Base-by-base conservation (phyloP, 2,113 vertebrate species). In the Laticauda colubrina region DNA sequence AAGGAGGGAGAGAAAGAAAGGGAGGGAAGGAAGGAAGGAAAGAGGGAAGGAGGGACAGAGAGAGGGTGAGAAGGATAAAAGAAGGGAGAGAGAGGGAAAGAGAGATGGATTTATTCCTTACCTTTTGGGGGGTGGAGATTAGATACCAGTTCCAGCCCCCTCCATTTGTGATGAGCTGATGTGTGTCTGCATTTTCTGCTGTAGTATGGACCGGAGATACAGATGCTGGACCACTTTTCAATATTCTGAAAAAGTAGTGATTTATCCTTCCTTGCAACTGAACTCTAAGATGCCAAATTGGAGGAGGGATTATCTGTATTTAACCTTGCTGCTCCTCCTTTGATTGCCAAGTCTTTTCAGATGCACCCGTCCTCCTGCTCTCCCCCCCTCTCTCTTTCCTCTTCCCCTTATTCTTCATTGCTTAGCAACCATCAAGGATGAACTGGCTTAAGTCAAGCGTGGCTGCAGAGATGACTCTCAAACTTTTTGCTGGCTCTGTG, bases 381-480 rank as follows among this genome's bases (percentile, higher is more conserved):
- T 10, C 53, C 48, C 57, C 39, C 94, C 93, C 26, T 45, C 93
- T 94, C 26, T 57, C 51, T 15, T 53, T 85, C 75, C 26, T 43
- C 81, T 87, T 0, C 5, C 64, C 55, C 89, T 53, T 94, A 91
- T 93, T 95, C 94, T 95, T 85, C 91, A 97, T 97, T 96, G 97
- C 97, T 97, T 97, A 97, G 96, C 97, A 97, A 97, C 97, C 95
- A 92, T 96, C 93, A 91, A 94, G 96, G 95, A 94, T 95, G 96
- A 95, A 94, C 91, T 96, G 94, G 15, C 87, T 96, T 94, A 95
- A 93, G 95, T 89, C 93, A 95, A 94, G 94, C 94, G 89, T 95
- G 94, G 93, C 96, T 94, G 95, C 94, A 97, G 94, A 94, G 96
- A 95, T 94, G 1, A 93, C 92, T 34, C 92, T 96, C 95, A 94